Evolutionary conservation across 2,113 vertebrate genomes (phyloP), one percentile per base, ranked within the genome.

Genomic region (Tretioscincus oriximinensis): DNA sequence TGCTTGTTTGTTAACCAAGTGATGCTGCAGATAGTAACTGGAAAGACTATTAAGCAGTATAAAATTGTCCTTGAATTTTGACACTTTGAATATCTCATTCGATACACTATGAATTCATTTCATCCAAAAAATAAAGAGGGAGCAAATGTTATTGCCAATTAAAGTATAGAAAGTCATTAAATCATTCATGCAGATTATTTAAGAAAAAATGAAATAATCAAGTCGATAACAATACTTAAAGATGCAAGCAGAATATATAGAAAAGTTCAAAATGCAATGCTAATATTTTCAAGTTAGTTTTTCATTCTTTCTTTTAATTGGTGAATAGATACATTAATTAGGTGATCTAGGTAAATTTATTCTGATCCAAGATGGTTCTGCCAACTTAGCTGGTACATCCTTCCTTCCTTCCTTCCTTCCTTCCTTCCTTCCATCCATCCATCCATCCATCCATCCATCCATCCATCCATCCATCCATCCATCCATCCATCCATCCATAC

Each of bases 1-100:
- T 91, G 85, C 89, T 89, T 92, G 88, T 92, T 92, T 91, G 85
- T 92, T 93, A 91, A 92, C 85, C 85, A 90, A 88, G 86, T 82
- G 64, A 81, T 87, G 67, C 80, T 88, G 81, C 90, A 88, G 88
- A 92, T 93, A 92, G 86, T 87, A 88, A 90, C 84, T 0, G 51
- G 88, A 91, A 93, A 92, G 84, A 76, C 81, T 85, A 91, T 92
- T 90, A 90, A 88, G 84, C 84, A 79, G 82, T 29, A 1, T 84
- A 90, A 91, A 91, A 90, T 92, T 92, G 90, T 70, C 89, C 89
- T 93, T 93, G 89, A 88, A 91, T 81, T 89, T 82, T 0, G 5
- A 90, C 87, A 88, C 77, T 90, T 81, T 60, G 82, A 81, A 80
- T 83, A 65, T 83, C 76, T 84, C 78, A 66, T 87, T 73, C 86